Conservation (phyloP, 1,140 invertebrate genomes). For the Drosophila kurseongensis region DNA sequence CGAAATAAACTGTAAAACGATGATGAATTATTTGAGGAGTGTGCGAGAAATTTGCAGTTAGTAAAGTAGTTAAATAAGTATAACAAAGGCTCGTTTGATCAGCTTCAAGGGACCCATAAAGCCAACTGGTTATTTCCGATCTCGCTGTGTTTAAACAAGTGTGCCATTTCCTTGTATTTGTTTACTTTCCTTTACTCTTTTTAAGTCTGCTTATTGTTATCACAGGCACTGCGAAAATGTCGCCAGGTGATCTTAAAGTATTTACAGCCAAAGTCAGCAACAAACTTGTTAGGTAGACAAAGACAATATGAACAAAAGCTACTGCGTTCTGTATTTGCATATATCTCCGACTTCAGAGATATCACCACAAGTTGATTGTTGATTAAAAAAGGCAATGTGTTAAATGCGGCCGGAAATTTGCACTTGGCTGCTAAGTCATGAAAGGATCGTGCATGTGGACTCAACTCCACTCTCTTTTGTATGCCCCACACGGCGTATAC, state of each 20-base stretch:
- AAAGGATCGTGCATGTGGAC: constrained; percentile 31
- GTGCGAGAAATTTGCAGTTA: constrained; percentile 19
- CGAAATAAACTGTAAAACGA: constrained; percentile 12
- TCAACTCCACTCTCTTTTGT: constrained; percentile 7
- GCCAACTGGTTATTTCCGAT: constrained; percentile 27
- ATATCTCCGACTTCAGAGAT: not conserved
- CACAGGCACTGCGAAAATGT: constrained; percentile 19
- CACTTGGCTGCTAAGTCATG: constrained; percentile 31
- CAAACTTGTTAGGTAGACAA: constrained; percentile 31
- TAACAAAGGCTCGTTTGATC: constrained; percentile 8
- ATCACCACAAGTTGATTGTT: constrained; percentile 30
- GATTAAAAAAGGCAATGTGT: constrained; percentile 34
- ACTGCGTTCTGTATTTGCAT: not conserved
- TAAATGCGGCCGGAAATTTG: constrained; percentile 52
- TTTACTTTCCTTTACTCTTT: constrained; percentile 24
- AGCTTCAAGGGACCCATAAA: constrained; percentile 6
- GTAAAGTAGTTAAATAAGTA: constrained; percentile 9
- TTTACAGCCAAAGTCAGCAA: constrained; percentile 24
- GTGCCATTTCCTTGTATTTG: constrained; percentile 18
- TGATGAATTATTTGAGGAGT: constrained; percentile 21
- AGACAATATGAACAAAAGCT: constrained; percentile 10
- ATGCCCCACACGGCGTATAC: constrained; percentile 54
- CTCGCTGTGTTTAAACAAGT: constrained; percentile 45
- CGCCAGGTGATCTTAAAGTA: constrained; percentile 50
- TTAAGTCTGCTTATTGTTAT: constrained; percentile 31